Evolutionary conservation across 1,140 invertebrate genomes (phyloP).

Genomic region (Brachionus asplanchnoidis): DNA sequence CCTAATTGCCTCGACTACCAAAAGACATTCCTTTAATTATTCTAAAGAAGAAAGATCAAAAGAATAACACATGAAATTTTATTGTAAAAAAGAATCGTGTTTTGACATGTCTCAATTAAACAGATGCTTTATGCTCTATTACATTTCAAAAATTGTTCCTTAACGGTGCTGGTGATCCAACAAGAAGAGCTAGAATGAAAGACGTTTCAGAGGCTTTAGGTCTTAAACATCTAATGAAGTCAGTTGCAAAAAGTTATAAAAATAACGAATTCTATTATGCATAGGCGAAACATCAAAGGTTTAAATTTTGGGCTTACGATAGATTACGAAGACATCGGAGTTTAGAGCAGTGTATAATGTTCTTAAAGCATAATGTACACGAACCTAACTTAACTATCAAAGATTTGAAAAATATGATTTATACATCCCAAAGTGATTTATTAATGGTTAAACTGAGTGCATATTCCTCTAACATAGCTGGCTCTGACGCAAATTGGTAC

Average conservation of each 20-base stretch:
- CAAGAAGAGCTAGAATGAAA: background rate
- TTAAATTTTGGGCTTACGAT: background rate
- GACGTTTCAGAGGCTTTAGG: background rate
- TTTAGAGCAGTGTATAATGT: background rate
- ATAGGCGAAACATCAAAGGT: background rate
- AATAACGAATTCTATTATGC: background rate
- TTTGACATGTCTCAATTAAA: too few species aligned
- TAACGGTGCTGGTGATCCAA: background rate
- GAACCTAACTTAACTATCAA: background rate
- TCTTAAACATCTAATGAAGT: background rate
- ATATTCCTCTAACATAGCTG: background rate
- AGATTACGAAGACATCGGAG: background rate
- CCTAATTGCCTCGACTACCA: background rate
- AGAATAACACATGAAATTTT: too few species aligned
- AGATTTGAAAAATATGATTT: background rate
- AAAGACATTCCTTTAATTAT: background rate
- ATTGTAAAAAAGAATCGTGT: too few species aligned
- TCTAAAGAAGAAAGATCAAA: too few species aligned
- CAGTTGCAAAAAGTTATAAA: background rate
- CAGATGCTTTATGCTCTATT: background rate
- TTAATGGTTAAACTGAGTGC: slow-evolving; percentile 2
- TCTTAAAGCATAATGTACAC: background rate
- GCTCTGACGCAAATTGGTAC: background rate
- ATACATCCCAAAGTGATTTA: background rate
- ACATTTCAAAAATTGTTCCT: background rate